Conservation (phyloP, 2,113 vertebrate genomes). For the Coturnix japonica region DNA sequence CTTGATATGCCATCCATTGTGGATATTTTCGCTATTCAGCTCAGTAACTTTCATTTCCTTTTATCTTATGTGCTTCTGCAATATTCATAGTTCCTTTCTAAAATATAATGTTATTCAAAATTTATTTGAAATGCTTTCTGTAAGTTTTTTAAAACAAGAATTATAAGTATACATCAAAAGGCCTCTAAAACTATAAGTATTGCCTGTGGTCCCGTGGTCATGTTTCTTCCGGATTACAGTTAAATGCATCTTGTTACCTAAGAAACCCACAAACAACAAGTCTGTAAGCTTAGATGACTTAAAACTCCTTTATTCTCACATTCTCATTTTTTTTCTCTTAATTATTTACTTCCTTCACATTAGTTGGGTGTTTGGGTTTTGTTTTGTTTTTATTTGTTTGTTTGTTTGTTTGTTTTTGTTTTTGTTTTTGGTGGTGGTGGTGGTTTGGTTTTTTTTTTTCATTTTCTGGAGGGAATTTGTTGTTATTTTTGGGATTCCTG, state of each 20-base stretch:
- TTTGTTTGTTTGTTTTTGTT: neutral
- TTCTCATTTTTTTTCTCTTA: neutral
- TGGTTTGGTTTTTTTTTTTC: neutral
- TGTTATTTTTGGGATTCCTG: neutral
- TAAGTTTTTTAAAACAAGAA: neutral
- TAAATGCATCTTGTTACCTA: neutral
- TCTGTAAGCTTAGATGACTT: neutral
- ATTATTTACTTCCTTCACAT: neutral
- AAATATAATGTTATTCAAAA: neutral
- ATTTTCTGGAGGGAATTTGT: rapidly evolving
- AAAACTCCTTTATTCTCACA: neutral
- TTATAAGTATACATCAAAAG: neutral
- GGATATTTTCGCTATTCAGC: neutral
- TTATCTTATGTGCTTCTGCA: neutral
- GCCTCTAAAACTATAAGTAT: neutral
- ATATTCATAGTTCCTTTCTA: neutral
- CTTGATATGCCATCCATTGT: neutral
- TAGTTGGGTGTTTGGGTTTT: neutral
- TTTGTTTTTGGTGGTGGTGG: too few relatives aligned
- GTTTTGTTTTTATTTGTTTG: neutral
- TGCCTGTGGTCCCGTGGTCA: neutral
- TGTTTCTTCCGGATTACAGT: neutral
- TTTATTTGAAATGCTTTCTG: neutral
- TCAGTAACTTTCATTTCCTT: neutral
- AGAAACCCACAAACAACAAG: neutral